phyloP scores from a whole-genome alignment of 2,113 vertebrate genomes.

The Platycercus adscitus region DNA sequence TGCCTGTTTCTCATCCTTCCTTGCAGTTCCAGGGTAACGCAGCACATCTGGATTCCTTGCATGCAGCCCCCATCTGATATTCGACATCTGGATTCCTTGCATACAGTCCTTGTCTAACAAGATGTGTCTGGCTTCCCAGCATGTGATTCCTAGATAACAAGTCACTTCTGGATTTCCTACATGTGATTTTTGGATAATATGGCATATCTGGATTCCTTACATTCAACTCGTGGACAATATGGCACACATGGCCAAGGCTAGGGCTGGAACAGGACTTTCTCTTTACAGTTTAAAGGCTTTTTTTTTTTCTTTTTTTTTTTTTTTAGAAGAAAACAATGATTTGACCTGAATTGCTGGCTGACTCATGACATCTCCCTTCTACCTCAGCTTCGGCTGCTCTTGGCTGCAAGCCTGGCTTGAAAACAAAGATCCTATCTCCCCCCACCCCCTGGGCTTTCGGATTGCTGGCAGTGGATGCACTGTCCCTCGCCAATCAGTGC shows the following conservation, averaged over 20 bases:
- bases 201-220: constrained; percentile 66
- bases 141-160: constrained; percentile 67
- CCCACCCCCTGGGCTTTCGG: constrained; percentile 26
- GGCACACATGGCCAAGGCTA: neutral
- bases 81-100: constrained; percentile 63
- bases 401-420: constrained; percentile 63
- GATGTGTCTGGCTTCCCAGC: constrained; percentile 47
- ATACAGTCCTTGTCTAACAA: constrained; percentile 22
- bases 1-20: neutral
- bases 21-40: neutral
- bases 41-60: constrained; percentile 27
- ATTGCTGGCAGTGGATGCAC: constrained; percentile 13
- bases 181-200: constrained; percentile 69
- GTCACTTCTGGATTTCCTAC: constrained; percentile 67
- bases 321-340: constrained; percentile 15
- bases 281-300: constrained; percentile 47
- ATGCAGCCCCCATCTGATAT: neutral
- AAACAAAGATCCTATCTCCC: constrained; percentile 68
- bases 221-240: constrained; percentile 63
- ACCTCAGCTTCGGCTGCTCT: constrained; percentile 65
- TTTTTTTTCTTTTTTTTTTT: constrained; percentile 18
- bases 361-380: constrained; percentile 58
- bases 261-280: constrained; percentile 47
- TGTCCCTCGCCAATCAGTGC: constrained; percentile 48
- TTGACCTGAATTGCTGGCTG: constrained; percentile 66